A percentile compares a stretch with the other conserved stretches of the same genome.
Conservation (phyloP, 2,113 vertebrate species). For the Microtus ochrogaster region DNA sequence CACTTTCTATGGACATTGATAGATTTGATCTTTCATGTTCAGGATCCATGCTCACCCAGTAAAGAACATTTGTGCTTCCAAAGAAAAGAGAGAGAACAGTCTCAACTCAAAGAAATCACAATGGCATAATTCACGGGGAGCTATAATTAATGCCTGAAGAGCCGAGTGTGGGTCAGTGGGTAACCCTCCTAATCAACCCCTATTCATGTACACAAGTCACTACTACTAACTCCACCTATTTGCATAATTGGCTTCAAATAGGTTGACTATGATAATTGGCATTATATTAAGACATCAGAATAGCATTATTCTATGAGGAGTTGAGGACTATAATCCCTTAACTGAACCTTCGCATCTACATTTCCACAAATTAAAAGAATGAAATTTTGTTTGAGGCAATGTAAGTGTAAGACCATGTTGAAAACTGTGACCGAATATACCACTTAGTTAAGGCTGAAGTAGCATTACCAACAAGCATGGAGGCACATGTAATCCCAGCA, state of each 20-base stretch:
- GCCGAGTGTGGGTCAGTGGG: background rate
- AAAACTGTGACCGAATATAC: background rate
- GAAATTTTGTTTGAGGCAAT: background rate
- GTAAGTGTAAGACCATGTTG: background rate
- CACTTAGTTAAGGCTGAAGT: slow-evolving; percentile 3
- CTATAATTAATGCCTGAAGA: background rate
- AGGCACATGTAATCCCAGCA: background rate
- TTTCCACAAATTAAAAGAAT: slow-evolving; percentile 8
- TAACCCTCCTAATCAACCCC: slow-evolving; percentile 1
- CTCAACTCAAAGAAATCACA: slow-evolving; percentile 31
- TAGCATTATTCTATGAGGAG: background rate
- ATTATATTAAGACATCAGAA: background rate
- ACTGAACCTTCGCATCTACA: background rate
- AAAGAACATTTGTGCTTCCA: slow-evolving; percentile 19
- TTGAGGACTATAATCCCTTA: background rate
- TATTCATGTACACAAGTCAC: background rate
- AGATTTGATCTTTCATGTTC: slow-evolving; percentile 2
- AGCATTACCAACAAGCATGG: background rate
- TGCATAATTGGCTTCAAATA: slow-evolving; percentile 14
- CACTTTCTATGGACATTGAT: background rate
- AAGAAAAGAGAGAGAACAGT: slow-evolving; percentile 24
- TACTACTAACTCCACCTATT: background rate
- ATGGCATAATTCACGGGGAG: background rate
- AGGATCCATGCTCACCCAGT: background rate
- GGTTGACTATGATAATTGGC: background rate